Percentiles rank a stretch among this genome's conserved stretches.
phyloP scores from a whole-genome alignment of 1,140 invertebrate species.

The Nasonia vitripennis region DNA sequence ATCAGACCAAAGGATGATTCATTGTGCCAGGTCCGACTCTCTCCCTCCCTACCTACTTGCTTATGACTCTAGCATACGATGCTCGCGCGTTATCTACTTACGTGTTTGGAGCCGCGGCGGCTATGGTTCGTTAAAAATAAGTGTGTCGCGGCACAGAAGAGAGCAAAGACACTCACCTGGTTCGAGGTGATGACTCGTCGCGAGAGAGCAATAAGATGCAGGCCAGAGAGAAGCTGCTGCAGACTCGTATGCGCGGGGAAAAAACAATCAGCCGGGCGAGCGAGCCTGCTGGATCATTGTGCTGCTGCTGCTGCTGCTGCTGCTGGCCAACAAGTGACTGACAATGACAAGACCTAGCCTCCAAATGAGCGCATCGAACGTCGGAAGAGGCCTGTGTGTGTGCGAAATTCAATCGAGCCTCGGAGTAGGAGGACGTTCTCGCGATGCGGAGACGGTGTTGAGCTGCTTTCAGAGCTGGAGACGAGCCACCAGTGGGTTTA shows the following conservation, averaged over 20 bases:
- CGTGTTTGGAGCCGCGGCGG: not conserved
- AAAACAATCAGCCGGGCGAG: conserved; percentile 49
- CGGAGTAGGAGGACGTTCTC: not conserved
- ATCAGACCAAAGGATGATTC: conserved; percentile 23
- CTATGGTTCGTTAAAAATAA: not conserved
- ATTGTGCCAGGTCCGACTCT: not conserved
- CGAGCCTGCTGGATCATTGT: conserved; percentile 42
- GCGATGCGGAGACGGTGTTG: not conserved
- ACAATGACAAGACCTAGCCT: conserved; percentile 28
- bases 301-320: not conserved
- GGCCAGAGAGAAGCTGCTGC: not conserved
- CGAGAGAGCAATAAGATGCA: conserved; percentile 22
- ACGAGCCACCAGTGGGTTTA: conserved; percentile 56
- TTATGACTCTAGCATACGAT: not conserved
- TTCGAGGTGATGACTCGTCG: conserved; percentile 39
- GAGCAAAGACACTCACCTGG: not conserved
- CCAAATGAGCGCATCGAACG: conserved; percentile 30
- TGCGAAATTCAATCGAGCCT: too few relatives aligned
- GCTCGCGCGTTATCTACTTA: not conserved
- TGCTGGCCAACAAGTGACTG: conserved; percentile 12
- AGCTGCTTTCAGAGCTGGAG: not conserved
- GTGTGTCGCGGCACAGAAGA: not conserved
- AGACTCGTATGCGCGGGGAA: conserved; percentile 51
- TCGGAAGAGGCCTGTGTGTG: not conserved
- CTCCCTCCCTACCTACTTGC: too few relatives aligned